Base-by-base conservation (phyloP, 2,113 vertebrate genomes). In the Albula glossodonta region DNA sequence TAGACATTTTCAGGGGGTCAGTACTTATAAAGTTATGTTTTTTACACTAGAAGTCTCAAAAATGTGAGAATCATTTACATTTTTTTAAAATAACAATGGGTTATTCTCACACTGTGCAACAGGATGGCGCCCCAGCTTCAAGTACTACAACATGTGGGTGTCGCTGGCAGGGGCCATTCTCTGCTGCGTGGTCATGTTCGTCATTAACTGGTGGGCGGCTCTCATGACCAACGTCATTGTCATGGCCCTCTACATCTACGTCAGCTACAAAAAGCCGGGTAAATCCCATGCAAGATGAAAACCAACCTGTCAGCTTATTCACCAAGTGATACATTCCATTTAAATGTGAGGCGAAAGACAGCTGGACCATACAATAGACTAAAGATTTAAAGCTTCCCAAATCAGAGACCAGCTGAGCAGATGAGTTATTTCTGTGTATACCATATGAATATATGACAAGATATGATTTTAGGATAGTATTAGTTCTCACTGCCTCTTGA, bases 71-170 rank as follows among this genome's bases (percentile, higher is more conserved):
- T 41, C 31, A 41, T 41, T 41, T 41, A 41, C 31, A 41, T 41
- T 41, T 41, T 41, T 41, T 1, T 1, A 41, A 41, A 52, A 10
- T 7, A 52, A 51, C n/a, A 81, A 52, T 22, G 50, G 22, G 11
- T 8, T 22, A 22, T 12, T 19, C 31, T 84, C 9, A n/a, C 86
- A 87, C 12, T 19, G 70, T 31, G 8, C 11, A 1, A 78, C 93
- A 99, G 98, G 98, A 52, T 99, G 98, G 98, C 97, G 98, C 10
- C 98, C 98, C 89, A 98, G 98, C 87, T 99, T 99, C 92, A 98
- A 97, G 50, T 99, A 98, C 91, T 99, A 97, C 93, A 99, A 99
- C 87, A 99, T 97, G 97, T 99, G 98, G 98, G 96, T 99, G 83
- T 99, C 98, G 10, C 94, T 99, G 3, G 87, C 96, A 2, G 98